Base-by-base conservation (phyloP, 2,113 vertebrate genomes). In the Brachyhypopomus gauderio region DNA sequence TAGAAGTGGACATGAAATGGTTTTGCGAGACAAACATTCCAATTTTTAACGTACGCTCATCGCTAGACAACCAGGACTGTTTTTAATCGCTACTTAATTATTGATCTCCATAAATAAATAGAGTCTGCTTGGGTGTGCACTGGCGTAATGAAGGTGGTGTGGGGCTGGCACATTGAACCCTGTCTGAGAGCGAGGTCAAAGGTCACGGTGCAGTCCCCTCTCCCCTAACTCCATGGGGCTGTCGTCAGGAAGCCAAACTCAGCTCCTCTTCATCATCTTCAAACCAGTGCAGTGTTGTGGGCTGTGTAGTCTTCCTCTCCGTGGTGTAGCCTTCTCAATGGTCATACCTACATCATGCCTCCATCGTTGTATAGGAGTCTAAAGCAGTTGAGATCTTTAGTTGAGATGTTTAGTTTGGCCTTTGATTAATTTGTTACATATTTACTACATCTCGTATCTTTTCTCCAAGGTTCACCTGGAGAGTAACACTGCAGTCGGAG, bases 41-140 rank as follows among this genome's bases (percentile, higher is more conserved):
- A 93, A 93, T 93, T 94, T 93, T 93, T 93, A 81, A 94, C 93
- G 92, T 72, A 75, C 82, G 82, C 92, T 92, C 93, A 93, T 92
- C 90, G 90, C 85, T 90, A 89, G 83, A 88, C 88, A 89, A 90
- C 69, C 86, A 86, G 89, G 86, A 75, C 80, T 88, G 88, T 90
- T 93, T 93, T 90, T 92, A 93, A 93, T 91, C 92, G 84, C 89
- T 81, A 77, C 79, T 94, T 74, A 90, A 94, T 94, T 92, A 94
- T 94, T 94, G 82, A 94, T 89, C 84, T 36, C 85, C 90, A 93
- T 92, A 93, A 92, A 94, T 92, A 93, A 91, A 78, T 89, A 38
- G 30, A 30, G 30, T 30, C 30, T 30, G 30, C 30, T 90, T 91
- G 91, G 90, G 88, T 90, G 90, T 83, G 91, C 55, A 52, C 45